A percentile compares a stretch with the other conserved stretches of the same genome.
phyloP scores from a whole-genome alignment of 2,888 invertebrate genomes.

The Carabus problematicus region DNA sequence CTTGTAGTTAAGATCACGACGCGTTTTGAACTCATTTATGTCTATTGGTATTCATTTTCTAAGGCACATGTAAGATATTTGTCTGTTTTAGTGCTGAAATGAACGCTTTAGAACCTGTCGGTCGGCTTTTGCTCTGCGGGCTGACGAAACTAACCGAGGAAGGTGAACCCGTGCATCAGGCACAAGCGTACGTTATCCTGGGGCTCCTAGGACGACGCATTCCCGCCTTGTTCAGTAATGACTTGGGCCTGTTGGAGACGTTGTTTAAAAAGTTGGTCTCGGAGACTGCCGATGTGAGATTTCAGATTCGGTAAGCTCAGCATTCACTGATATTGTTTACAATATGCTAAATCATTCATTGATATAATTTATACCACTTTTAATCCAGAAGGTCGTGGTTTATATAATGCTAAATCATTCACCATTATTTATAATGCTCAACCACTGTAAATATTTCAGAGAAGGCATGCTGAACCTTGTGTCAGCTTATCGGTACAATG shows the following conservation, averaged over 20 bases:
- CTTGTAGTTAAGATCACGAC: too few species aligned
- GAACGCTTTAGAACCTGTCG: conserved; percentile 68
- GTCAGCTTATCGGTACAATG: conserved; percentile 55
- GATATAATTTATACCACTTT: background rate
- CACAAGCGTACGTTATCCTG: conserved; percentile 77
- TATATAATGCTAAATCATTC: background rate
- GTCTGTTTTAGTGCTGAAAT: conserved; percentile 65
- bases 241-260: conserved; percentile 65
- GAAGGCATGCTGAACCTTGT: conserved; percentile 56
- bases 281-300: conserved; percentile 56
- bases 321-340: background rate
- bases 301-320: conserved; percentile 52
- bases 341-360: background rate
- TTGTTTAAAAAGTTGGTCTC: conserved; percentile 62
- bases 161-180: conserved; percentile 67
- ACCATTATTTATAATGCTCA: too few species aligned
- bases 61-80: too few species aligned
- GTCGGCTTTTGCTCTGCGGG: conserved; percentile 76
- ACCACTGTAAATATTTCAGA: too few species aligned
- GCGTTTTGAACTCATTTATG: too few species aligned
- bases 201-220: conserved; percentile 71
- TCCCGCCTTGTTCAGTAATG: conserved; percentile 71
- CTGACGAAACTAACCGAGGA: conserved; percentile 75
- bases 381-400: background rate
- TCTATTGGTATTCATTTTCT: too few species aligned